A percentile compares a stretch with the other conserved stretches of the same genome.
These are phyloP conservation scores for Euplagia quadripunctaria DNA, from an alignment of 2,888 invertebrate species.

Conservation along the genomic window DNA sequence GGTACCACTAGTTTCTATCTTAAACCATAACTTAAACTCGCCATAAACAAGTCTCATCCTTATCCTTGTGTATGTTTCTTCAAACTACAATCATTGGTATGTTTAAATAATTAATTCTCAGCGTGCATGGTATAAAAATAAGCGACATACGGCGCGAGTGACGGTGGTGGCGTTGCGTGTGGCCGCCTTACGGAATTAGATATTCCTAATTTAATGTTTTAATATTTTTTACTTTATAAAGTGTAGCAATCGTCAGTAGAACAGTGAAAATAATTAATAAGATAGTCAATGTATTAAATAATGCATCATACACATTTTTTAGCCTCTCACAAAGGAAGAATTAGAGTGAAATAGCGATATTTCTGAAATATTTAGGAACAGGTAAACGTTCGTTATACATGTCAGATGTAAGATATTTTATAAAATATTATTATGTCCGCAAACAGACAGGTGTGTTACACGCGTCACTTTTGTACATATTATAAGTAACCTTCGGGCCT, in stretches of 20 bases:
- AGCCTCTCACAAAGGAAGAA: no score
- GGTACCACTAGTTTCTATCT: background rate
- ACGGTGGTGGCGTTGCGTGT: conserved; percentile 47
- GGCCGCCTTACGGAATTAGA: conserved; percentile 46
- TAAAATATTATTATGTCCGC: no score
- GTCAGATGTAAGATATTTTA: no score
- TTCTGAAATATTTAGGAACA: no score
- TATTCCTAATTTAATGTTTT: conserved; percentile 29
- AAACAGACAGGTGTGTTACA: no score
- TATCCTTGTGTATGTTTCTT: conserved; percentile 35
- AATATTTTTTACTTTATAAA: background rate
- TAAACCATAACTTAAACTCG: conserved; percentile 8
- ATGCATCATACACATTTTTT: no score
- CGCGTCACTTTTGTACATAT: no score
- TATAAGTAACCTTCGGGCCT: no score
- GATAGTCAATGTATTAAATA: background rate
- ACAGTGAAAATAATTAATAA: background rate
- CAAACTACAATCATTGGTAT: conserved; percentile 34
- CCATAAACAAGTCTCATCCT: conserved; percentile 14
- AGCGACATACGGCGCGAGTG: conserved; percentile 32
- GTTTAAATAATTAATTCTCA: conserved; percentile 49
- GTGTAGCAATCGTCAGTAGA: background rate
- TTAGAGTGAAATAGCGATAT: no score
- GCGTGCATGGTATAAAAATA: conserved; percentile 45
- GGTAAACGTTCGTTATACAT: no score